Conservation (phyloP, 2,888 invertebrate genomes). For the Acrobasis consociella region DNA sequence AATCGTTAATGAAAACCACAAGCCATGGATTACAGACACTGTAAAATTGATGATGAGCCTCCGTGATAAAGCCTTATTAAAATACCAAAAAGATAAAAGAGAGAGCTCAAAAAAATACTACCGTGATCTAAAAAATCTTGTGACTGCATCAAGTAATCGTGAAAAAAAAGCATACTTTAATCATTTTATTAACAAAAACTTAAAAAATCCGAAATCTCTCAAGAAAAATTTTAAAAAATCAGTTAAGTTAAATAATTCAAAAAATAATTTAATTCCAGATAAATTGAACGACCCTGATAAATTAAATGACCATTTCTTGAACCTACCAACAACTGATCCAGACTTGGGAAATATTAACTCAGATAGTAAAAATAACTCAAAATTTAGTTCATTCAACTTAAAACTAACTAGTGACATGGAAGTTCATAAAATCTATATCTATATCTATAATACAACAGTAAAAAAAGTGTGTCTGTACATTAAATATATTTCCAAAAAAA, state of each 20-base stretch:
- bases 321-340: background rate
- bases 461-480: too few relatives aligned
- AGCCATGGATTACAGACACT: conserved; percentile 32
- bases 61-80: conserved; percentile 26
- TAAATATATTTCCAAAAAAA: too few relatives aligned
- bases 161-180: conserved; percentile 32
- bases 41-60: conserved; percentile 31
- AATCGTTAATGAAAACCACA: conserved; percentile 21
- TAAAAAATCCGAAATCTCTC: conserved; percentile 23
- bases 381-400: background rate
- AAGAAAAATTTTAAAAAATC: conserved; percentile 23
- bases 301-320: background rate
- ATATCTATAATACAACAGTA: too few relatives aligned
- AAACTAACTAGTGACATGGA: background rate
- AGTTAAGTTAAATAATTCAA: background rate
- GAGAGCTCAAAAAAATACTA: conserved; percentile 26
- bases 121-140: conserved; percentile 28
- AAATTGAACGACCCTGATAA: background rate
- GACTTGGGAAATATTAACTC: background rate
- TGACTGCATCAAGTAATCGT: conserved; percentile 23
- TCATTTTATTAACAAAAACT: conserved; percentile 28
- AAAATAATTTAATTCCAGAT: background rate
- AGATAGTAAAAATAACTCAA: background rate
- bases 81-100: conserved; percentile 19
- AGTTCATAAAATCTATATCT: conserved; percentile 23